Evolutionary conservation across 2,113 vertebrate genomes (phyloP), one percentile per base, ranked within the genome.

Genomic region (Gymnorhina tibicen): DNA sequence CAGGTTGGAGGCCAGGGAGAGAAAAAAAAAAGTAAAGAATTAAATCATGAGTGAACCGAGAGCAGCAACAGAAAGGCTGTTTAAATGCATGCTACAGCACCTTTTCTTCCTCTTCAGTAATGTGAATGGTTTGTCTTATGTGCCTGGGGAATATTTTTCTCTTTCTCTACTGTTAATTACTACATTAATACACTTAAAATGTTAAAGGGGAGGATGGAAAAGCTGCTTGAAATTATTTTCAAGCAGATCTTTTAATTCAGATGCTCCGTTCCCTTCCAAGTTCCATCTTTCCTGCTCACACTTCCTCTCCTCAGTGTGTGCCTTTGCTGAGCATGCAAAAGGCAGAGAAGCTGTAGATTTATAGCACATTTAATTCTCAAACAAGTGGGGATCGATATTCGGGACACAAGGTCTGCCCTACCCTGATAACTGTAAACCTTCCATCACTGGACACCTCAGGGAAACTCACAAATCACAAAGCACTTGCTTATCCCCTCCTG

Each of bases 331-430:
- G 83, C 72, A 86, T 79, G 93, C 96, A 97, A 88, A 83, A 96
- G 79, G 35, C 74, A 76, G 69, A 62, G 60, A 72, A 96, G 42
- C 89, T 93, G 35, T 80, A 85, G 94, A 97, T 98, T 97, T 98
- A 97, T 95, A 89, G 90, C 92, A 91, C 93, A 92, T 68, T 98
- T 97, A 95, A 96, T 98, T 97, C 86, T 91, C 77, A 94, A 81
- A 77, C 86, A 95, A 85, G 84, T 44, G 60, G 18, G 50, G 91
- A 97, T 98, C 89, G 5, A 98, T 98, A 98, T 94, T 96, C 95
- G 96, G 95, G 94, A 97, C 94, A 64, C 81, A 93, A 93, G 96
- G 74, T 95, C 93, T 95, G 89, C 93, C 93, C 92, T 96, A 94
- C 70, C 59, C 95, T 94, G 97, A 96, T 98, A 98, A 97, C 91